These are phyloP conservation scores for Drosophila orosa DNA, from an alignment of 1,140 invertebrate genomes.

Conservation along the genomic window DNA sequence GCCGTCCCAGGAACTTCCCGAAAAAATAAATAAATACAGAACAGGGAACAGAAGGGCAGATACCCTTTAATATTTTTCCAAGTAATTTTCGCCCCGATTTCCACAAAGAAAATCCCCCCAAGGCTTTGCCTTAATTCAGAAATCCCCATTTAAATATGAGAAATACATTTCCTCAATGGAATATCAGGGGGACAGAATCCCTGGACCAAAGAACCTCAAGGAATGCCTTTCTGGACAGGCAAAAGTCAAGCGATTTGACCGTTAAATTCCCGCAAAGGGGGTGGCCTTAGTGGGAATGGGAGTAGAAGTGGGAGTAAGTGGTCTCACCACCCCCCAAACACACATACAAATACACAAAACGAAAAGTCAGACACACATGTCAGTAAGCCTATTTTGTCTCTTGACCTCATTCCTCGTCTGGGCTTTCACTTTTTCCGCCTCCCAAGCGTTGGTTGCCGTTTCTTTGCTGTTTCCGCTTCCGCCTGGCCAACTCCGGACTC, in stretches of 20 bases:
- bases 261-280: slow-evolving; percentile 57
- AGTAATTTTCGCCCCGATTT: too few species aligned
- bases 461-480: slow-evolving; percentile 53
- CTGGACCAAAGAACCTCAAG: slow-evolving; percentile 9
- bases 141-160: slow-evolving; percentile 14
- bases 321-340: slow-evolving; percentile 5
- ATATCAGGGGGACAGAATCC: background rate
- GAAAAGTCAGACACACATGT: slow-evolving; percentile 45
- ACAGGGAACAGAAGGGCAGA: background rate
- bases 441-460: slow-evolving; percentile 12
- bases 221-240: slow-evolving; percentile 44
- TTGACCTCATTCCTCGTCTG: slow-evolving; percentile 58
- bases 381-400: slow-evolving; percentile 78
- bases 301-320: slow-evolving; percentile 5
- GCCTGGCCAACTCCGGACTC: slow-evolving; percentile 32
- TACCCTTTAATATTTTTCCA: background rate
- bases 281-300: background rate
- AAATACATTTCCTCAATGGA: background rate
- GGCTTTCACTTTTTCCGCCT: slow-evolving; percentile 45
- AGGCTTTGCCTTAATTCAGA: background rate
- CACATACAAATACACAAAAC: slow-evolving; percentile 10
- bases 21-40: background rate
- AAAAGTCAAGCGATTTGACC: slow-evolving; percentile 79
- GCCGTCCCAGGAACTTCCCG: slow-evolving; percentile 1
- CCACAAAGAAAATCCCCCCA: background rate